Evolutionary conservation across 2,888 invertebrate genomes (phyloP).

Genomic region (Griposia aprilina): DNA sequence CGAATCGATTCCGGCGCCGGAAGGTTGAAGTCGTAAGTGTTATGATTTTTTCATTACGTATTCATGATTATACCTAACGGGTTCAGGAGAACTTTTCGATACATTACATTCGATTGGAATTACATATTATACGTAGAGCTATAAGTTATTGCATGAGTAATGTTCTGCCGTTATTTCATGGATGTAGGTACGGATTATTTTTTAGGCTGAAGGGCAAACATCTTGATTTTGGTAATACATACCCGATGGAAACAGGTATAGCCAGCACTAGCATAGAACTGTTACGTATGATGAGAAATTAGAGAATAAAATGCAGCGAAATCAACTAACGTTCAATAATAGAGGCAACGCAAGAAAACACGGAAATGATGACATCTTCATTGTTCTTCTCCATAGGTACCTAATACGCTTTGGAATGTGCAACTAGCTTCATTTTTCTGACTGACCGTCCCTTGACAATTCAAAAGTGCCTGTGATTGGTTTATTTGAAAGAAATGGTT

Average conservation of each 20-base stretch:
- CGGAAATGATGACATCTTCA: too few relatives aligned
- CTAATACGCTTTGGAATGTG: too few relatives aligned
- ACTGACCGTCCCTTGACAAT: too few relatives aligned
- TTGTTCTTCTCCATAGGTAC: too few relatives aligned
- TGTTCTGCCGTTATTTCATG: neutral
- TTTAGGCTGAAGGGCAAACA: neutral
- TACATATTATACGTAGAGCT: neutral
- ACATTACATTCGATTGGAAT: conserved; percentile 17
- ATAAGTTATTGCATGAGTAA: neutral
- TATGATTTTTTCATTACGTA: conserved; percentile 47
- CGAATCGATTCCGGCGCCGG: conserved; percentile 38
- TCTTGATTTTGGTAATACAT: neutral
- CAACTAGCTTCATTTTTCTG: too few relatives aligned
- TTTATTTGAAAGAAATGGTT: too few relatives aligned
- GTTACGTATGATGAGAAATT: neutral
- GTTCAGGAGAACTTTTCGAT: conserved; percentile 30
- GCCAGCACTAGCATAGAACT: neutral
- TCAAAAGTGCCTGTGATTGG: too few relatives aligned
- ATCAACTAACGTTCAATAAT: neutral
- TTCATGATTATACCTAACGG: conserved; percentile 41
- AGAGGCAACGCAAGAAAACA: too few relatives aligned
- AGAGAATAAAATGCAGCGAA: neutral
- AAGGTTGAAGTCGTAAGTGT: conserved; percentile 38
- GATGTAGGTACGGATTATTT: neutral
- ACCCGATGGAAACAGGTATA: neutral